Percentiles rank a stretch among this genome's conserved stretches.
Conservation (phyloP, 2,797 vertebrate genomes). For the Hippopotamyrus pictus region DNA sequence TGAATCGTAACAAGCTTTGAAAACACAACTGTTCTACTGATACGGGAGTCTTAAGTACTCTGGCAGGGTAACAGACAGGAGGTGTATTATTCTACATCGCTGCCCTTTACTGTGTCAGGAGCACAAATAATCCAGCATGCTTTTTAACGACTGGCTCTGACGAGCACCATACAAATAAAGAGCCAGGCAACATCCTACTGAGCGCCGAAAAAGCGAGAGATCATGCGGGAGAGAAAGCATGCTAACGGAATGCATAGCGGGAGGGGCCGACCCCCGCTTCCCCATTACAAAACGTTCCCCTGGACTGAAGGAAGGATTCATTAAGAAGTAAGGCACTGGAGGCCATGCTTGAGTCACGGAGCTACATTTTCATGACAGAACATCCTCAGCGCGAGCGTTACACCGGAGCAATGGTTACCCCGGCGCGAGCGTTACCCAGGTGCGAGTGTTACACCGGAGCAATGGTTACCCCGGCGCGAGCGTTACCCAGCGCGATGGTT, state of each 20-base stretch:
- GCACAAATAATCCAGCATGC: neutral
- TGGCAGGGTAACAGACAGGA: neutral
- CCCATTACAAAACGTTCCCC: neutral
- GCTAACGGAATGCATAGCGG: neutral
- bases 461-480: too few relatives aligned
- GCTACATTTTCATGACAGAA: conserved; percentile 1
- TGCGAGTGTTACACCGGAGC: too few relatives aligned
- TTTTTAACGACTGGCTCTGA: neutral
- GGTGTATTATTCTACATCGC: neutral
- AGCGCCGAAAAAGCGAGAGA: neutral
- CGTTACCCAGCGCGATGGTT: too few relatives aligned
- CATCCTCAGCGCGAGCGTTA: neutral
- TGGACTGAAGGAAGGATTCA: neutral
- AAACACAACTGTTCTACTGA: neutral
- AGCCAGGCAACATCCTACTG: neutral
- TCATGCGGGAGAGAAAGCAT: neutral
- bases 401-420: neutral
- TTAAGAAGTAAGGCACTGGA: conserved; percentile 10
- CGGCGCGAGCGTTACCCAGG: too few relatives aligned
- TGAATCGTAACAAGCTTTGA: neutral
- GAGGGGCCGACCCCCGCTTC: neutral
- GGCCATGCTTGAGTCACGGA: conserved; percentile 1
- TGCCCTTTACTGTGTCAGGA: neutral
- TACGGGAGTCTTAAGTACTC: neutral
- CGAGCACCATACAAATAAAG: neutral